Base-by-base conservation (phyloP, 2,797 vertebrate species). In the Notolabrus celidotus region DNA sequence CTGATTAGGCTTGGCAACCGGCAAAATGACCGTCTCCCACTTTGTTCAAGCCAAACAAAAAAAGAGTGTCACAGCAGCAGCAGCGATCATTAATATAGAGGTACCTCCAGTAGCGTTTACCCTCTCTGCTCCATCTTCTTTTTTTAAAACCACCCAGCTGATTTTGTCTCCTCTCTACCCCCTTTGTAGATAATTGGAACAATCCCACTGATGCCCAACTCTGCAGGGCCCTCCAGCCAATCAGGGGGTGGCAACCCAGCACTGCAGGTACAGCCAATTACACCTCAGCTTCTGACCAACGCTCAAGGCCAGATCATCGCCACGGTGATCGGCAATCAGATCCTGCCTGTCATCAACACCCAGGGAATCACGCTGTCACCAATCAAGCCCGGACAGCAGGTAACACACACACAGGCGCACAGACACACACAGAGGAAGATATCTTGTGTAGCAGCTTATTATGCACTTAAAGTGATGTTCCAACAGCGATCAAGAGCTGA, bases 301-400 rank as follows among this genome's bases (percentile, higher is more conserved):
- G 97, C 97, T 93, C 98, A 99, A 94, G 98, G 98, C 87, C 98
- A 99, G 95, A 98, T 99, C 94, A 99, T 99, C 83, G 98, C 98
- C 90, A 99, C 97, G 0, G 97, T 99, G 92, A 99, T 99, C 74
- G 98, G 98, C 88, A 99, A 99, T 94, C 98, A 99, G 94, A 98
- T 99, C 91, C 94, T 99, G 78, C 98, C 98, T 55, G 98, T 99
- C 92, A 99, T 99, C 95, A 99, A 99, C 92, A 99, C 98, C 91
- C 98, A 99, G 95, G 98, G 98, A 94, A 99, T 99, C 92, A 99
- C 98, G 7, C 95, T 99, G 39, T 99, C 98, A 2, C 97, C 98
- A 61, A 97, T 99, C 91, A 99, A 99, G 91, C 96, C 97, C 51
- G 97, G 97, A 91, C 97, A 99, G 92, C 98, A 99, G 97, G 97